These are phyloP conservation scores for Semicossyphus pulcher DNA, from an alignment of 2,113 vertebrate species.

Conservation along the genomic window DNA sequence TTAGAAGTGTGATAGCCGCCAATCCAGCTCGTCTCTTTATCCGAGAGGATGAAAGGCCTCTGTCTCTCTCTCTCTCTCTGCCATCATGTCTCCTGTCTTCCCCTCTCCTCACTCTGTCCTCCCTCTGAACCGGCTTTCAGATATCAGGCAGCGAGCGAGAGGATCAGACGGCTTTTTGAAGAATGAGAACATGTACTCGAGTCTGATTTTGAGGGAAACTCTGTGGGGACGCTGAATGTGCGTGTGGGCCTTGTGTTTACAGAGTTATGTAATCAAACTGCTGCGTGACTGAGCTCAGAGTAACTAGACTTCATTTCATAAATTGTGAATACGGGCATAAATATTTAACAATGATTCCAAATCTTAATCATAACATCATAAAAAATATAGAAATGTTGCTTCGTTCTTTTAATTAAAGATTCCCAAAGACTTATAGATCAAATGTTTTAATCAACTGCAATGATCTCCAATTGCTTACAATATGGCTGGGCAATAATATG, in stretches of 20 bases:
- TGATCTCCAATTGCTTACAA: too few species aligned
- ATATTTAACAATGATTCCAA: neutral
- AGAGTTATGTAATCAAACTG: constrained; percentile 32
- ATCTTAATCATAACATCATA: neutral
- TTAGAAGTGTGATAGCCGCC: constrained; percentile 70
- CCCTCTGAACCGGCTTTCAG: constrained; percentile 46
- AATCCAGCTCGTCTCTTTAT: constrained; percentile 59
- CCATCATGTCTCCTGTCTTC: constrained; percentile 42
- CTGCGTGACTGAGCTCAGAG: neutral
- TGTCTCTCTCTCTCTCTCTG: neutral
- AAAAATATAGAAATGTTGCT: too few species aligned
- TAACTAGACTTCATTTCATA: neutral
- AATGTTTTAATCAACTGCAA: too few species aligned
- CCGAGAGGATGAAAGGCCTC: constrained; percentile 55
- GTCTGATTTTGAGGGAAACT: constrained; percentile 12
- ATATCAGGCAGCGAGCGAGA: constrained; percentile 45
- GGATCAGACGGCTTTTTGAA: constrained; percentile 56
- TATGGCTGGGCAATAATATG: too few species aligned
- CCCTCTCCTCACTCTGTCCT: constrained; percentile 37
- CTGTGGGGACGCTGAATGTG: neutral
- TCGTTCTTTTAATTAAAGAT: too few species aligned
- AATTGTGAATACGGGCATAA: neutral
- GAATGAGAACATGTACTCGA: constrained; percentile 4
- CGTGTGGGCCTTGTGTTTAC: constrained; percentile 10
- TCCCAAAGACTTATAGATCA: too few species aligned